These are phyloP conservation scores for Scaptomyza pallida DNA, from an alignment of 1,140 invertebrate species.

Conservation along the genomic window DNA sequence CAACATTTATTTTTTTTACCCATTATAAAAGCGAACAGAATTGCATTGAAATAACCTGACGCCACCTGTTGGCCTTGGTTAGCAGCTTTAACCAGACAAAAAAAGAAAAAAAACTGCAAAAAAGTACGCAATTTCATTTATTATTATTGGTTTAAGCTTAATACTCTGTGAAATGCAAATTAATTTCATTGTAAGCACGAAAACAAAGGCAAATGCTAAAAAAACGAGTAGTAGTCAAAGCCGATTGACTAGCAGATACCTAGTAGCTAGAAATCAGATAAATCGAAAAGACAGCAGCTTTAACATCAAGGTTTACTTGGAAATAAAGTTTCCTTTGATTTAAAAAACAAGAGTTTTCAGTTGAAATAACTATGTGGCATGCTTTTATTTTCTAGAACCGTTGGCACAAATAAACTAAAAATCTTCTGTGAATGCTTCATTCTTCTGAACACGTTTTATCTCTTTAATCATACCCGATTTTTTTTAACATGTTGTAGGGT, in stretches of 20 bases:
- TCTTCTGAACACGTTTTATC: no score
- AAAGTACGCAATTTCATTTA: constrained; percentile 33
- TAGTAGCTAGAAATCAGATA: background rate
- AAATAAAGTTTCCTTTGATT: no score
- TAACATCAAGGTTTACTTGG: no score
- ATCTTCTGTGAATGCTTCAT: no score
- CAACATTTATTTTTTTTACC: constrained; percentile 1
- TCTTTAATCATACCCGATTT: no score
- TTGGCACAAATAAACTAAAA: no score
- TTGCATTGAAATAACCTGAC: constrained; percentile 3
- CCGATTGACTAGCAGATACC: background rate
- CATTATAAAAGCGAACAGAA: constrained; percentile 11
- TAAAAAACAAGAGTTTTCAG: no score
- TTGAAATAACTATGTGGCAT: no score
- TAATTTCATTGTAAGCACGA: constrained; percentile 4
- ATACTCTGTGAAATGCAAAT: constrained; percentile 20
- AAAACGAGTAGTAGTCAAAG: background rate
- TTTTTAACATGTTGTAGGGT: no score
- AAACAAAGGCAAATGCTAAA: no score
- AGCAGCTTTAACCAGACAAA: constrained; percentile 3
- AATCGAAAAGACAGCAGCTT: no score
- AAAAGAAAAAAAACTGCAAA: background rate
- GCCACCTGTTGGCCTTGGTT: constrained; percentile 26
- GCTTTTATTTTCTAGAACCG: no score
- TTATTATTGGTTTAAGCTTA: constrained; percentile 11